phyloP scores from a whole-genome alignment of 2,113 vertebrate genomes.

The Chunga burmeisteri region DNA sequence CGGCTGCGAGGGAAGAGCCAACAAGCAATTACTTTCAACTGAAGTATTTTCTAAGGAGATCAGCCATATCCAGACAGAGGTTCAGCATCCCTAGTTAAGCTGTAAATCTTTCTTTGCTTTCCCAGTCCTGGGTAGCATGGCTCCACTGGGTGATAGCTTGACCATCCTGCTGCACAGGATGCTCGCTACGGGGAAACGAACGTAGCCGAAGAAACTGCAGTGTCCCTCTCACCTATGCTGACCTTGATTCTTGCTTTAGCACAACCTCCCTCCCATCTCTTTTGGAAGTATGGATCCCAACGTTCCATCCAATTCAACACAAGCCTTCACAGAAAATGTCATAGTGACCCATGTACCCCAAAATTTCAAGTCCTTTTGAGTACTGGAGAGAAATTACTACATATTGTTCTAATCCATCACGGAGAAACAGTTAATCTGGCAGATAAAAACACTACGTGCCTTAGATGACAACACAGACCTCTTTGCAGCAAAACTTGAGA shows the following conservation, averaged over 20 bases:
- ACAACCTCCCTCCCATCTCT: rapidly evolving
- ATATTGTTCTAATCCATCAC: neutral
- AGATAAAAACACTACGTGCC: neutral
- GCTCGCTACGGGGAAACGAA: neutral
- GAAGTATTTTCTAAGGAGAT: neutral
- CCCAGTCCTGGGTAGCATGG: rapidly evolving
- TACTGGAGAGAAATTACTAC: neutral
- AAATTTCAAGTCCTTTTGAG: neutral
- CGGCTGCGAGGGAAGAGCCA: neutral
- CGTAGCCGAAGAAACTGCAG: neutral
- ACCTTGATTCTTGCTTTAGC: neutral
- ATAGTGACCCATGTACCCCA: rapidly evolving
- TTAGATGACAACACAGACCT: neutral
- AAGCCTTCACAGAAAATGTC: neutral
- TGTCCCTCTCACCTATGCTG: neutral
- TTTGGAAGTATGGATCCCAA: neutral
- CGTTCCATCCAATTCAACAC: neutral
- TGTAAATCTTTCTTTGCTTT: neutral
- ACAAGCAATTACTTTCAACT: neutral
- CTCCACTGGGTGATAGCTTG: neutral
- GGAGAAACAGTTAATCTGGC: neutral
- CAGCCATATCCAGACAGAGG: neutral
- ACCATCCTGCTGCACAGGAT: neutral
- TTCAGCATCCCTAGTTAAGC: neutral
- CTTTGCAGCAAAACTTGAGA: neutral